Conservation (phyloP, 2,888 invertebrate genomes). For the Rotaria socialis region DNA sequence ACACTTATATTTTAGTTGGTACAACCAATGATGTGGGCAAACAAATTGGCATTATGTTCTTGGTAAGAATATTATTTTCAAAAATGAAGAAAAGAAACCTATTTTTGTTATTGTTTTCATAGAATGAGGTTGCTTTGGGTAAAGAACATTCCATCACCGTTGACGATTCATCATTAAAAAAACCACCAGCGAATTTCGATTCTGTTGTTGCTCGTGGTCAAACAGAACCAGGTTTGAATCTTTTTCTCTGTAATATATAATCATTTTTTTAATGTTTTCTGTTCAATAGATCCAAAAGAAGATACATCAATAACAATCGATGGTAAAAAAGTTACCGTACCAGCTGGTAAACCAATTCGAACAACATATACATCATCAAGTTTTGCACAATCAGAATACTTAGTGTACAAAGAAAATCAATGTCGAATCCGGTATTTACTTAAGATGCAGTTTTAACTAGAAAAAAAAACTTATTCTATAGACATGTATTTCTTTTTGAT, state of each 20-base stretch:
- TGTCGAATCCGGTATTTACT: slow-evolving; percentile 57
- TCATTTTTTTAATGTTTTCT: not conserved
- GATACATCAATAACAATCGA: slow-evolving; percentile 53
- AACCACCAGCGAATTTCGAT: slow-evolving; percentile 57
- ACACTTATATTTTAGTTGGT: slow-evolving; percentile 36
- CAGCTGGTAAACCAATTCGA: slow-evolving; percentile 55
- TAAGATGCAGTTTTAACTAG: slow-evolving; percentile 48
- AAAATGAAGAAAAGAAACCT: not conserved
- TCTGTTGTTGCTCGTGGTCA: slow-evolving; percentile 56
- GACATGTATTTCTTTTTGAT: not conserved
- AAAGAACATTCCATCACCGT: slow-evolving; percentile 55
- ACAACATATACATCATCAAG: slow-evolving; percentile 49
- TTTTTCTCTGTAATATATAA: not conserved
- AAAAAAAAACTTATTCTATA: not conserved
- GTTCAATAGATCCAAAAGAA: slow-evolving; percentile 53
- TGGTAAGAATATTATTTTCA: slow-evolving; percentile 47
- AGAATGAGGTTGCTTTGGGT: slow-evolving; percentile 60
- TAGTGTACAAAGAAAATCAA: slow-evolving; percentile 59
- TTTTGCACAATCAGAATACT: slow-evolving; percentile 59
- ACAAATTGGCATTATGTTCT: slow-evolving; percentile 60
- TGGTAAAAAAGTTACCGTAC: slow-evolving; percentile 55
- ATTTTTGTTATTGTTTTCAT: not conserved
- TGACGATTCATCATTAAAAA: slow-evolving; percentile 53
- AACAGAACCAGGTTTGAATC: slow-evolving; percentile 55
- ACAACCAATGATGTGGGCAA: slow-evolving; percentile 42